Conservation (phyloP, 2,797 vertebrate species). For the Sebastes goodei region DNA sequence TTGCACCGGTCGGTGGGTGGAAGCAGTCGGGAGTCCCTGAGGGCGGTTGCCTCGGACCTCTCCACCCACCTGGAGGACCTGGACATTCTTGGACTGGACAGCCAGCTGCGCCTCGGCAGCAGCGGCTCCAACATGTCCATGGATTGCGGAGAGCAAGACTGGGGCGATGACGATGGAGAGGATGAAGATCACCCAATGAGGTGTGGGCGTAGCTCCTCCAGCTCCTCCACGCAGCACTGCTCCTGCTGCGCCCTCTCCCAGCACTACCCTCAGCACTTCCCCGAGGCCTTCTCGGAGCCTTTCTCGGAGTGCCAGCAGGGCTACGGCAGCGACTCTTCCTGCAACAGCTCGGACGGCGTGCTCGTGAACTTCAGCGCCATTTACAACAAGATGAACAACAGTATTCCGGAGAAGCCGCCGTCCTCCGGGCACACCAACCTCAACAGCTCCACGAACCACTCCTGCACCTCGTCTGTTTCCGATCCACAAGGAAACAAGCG, state of each 20-base stretch:
- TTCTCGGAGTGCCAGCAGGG: conserved; percentile 88
- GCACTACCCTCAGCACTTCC: conserved; percentile 73
- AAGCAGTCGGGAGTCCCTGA: conserved; percentile 68
- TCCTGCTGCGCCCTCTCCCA: conserved; percentile 88
- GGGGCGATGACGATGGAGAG: conserved; percentile 84
- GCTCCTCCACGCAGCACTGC: conserved; percentile 77
- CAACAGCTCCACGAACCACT: conserved; percentile 84
- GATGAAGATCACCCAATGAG: conserved; percentile 84
- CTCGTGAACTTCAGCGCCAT: conserved; percentile 97
- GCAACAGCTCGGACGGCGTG: conserved; percentile 94
- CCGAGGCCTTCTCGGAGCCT: conserved; percentile 61
- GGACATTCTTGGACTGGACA: conserved; percentile 84
- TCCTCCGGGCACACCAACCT: conserved; percentile 73
- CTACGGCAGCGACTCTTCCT: conserved; percentile 93
- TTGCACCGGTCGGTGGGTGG: conserved; percentile 81
- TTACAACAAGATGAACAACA: conserved; percentile 91
- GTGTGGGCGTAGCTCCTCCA: conserved; percentile 80
- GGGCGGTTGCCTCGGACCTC: conserved; percentile 64
- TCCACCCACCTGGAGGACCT: conserved; percentile 77
- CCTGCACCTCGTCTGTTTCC: conserved; percentile 87
- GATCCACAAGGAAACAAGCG: conserved; percentile 77
- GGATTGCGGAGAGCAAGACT: conserved; percentile 89
- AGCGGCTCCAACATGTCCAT: conserved; percentile 90
- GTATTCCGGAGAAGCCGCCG: conserved; percentile 81
- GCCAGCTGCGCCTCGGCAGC: conserved; percentile 80